phyloP scores from a whole-genome alignment of 2,888 invertebrate genomes.

The Drosophila aldrichi region DNA sequence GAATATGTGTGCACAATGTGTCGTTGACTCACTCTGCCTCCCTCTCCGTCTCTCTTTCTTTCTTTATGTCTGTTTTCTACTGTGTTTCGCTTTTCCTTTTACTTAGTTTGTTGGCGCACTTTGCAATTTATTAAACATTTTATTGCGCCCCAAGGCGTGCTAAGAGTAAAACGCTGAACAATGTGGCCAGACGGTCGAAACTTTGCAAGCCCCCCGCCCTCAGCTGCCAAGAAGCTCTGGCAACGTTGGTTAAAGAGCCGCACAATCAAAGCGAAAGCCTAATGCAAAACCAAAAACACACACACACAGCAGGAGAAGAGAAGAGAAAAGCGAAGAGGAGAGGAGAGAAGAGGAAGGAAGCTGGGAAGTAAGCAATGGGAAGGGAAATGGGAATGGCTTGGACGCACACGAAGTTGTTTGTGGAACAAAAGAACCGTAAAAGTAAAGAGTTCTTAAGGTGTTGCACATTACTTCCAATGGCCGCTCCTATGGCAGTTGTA shows the following conservation, averaged over 20 bases:
- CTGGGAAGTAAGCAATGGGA: background rate
- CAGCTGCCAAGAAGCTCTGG: conserved; percentile 13
- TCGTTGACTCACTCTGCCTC: conserved; percentile 30
- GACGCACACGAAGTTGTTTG: conserved; percentile 6
- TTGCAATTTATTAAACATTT: conserved; percentile 79
- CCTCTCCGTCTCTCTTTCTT: background rate
- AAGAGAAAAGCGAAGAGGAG: background rate
- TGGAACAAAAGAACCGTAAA: conserved; percentile 7
- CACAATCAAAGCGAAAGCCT: conserved; percentile 39
- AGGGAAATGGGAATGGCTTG: conserved; percentile 1
- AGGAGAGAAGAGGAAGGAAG: background rate
- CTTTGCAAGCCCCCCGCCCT: conserved; percentile 8
- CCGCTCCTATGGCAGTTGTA: conserved; percentile 9
- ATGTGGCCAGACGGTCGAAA: conserved; percentile 42
- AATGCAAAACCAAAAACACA: conserved; percentile 30
- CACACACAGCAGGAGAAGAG: background rate
- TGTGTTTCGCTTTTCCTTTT: conserved; percentile 13
- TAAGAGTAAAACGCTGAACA: conserved; percentile 51
- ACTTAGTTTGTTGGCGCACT: conserved; percentile 55
- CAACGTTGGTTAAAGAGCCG: conserved; percentile 27
- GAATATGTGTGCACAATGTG: conserved; percentile 58
- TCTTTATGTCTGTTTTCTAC: background rate
- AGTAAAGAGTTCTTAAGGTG: conserved; percentile 32
- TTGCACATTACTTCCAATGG: conserved; percentile 21
- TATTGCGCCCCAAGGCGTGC: conserved; percentile 77